phyloP scores from a whole-genome alignment of 2,797 vertebrate genomes.

The Anas bahamensis region DNA sequence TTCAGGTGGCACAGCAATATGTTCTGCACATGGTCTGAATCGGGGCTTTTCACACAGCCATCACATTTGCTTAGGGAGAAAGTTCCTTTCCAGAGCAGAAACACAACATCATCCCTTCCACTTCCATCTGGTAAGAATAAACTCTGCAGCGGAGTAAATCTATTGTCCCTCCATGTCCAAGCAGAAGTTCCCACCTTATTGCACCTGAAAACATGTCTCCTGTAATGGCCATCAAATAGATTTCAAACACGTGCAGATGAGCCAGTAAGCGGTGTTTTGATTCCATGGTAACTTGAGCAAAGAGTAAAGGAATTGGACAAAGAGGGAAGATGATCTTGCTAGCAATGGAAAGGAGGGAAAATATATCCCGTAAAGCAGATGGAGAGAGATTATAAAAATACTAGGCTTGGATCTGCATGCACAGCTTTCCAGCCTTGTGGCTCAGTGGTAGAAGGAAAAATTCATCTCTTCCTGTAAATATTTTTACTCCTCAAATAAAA shows the following conservation, averaged over 20 bases:
- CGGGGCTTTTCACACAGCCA: background rate
- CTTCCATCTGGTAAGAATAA: slow-evolving; percentile 46
- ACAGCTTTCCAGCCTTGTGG: background rate
- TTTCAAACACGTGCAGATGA: background rate
- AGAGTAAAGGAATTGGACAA: background rate
- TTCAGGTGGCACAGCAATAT: slow-evolving; percentile 4
- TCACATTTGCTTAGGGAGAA: slow-evolving; percentile 20
- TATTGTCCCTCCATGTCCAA: background rate
- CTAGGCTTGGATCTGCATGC: background rate
- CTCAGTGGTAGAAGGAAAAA: background rate
- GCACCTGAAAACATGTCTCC: slow-evolving; percentile 21
- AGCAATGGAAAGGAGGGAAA: background rate
- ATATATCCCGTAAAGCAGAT: background rate
- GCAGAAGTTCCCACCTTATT: slow-evolving; percentile 10
- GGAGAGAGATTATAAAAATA: background rate
- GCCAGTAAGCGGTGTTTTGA: background rate
- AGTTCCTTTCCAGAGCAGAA: background rate
- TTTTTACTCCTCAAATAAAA: background rate
- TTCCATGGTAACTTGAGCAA: background rate
- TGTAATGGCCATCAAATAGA: background rate
- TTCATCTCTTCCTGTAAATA: background rate
- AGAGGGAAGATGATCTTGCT: background rate
- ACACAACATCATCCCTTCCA: background rate
- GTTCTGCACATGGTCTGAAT: slow-evolving; percentile 26
- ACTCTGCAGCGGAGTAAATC: background rate